phyloP scores from a whole-genome alignment of 2,888 invertebrate species.

The Fabriciana adippe region DNA sequence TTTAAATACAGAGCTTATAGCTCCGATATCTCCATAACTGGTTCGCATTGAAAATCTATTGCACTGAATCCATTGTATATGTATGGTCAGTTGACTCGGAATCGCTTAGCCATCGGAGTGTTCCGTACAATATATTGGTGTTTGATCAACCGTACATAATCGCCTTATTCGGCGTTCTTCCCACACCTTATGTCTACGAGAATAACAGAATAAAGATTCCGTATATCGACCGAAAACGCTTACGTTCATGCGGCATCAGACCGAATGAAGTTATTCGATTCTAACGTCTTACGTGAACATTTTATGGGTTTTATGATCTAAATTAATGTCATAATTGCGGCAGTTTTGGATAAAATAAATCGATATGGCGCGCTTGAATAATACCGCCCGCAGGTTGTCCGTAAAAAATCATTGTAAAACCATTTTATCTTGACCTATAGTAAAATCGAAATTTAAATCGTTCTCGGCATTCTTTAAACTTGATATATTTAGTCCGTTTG shows the following conservation, averaged over 20 bases:
- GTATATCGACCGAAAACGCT: slow-evolving; percentile 54
- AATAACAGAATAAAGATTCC: slow-evolving; percentile 42
- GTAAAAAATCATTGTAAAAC: slow-evolving; percentile 54
- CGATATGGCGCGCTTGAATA: slow-evolving; percentile 73
- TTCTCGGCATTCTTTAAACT: slow-evolving; percentile 50
- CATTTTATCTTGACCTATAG: slow-evolving; percentile 56
- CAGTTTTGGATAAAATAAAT: slow-evolving; percentile 78
- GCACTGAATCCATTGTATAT: slow-evolving; percentile 46
- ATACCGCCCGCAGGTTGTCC: slow-evolving; percentile 72
- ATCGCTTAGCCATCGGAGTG: slow-evolving; percentile 43
- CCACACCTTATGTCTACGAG: slow-evolving; percentile 60
- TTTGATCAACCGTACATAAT: slow-evolving; percentile 57
- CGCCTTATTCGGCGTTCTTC: slow-evolving; percentile 63
- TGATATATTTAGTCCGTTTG: slow-evolving; percentile 44
- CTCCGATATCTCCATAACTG: slow-evolving; percentile 58
- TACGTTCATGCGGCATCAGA: slow-evolving; percentile 63
- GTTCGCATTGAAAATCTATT: slow-evolving; percentile 52
- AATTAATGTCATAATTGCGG: slow-evolving; percentile 80
- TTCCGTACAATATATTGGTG: slow-evolving; percentile 63
- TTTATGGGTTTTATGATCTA: slow-evolving; percentile 72
- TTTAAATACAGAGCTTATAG: slow-evolving; percentile 56
- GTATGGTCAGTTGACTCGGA: slow-evolving; percentile 41
- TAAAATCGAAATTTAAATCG: slow-evolving; percentile 6
- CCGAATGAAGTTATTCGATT: slow-evolving; percentile 72
- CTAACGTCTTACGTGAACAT: slow-evolving; percentile 71